These are phyloP conservation scores for Drosophila pallidifrons DNA, from an alignment of 1,140 invertebrate species.

Conservation along the genomic window DNA sequence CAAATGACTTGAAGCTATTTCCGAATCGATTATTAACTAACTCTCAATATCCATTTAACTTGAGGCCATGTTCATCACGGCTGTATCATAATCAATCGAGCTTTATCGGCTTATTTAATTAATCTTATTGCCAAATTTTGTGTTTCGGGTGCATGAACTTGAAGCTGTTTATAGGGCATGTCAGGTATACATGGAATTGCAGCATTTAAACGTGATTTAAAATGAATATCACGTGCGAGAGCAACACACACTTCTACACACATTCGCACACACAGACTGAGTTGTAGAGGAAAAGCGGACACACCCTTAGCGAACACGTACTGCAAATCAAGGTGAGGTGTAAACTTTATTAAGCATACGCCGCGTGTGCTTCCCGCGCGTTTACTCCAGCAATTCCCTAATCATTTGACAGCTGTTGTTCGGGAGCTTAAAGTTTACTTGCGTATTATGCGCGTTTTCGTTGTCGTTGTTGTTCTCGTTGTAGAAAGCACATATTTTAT, in stretches of 20 bases:
- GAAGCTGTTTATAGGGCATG: constrained; percentile 10
- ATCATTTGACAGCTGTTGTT: constrained; percentile 73
- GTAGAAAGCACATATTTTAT: constrained; percentile 60
- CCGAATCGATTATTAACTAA: neutral
- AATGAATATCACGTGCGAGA: constrained; percentile 64
- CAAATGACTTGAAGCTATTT: neutral
- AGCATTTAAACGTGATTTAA: constrained; percentile 40
- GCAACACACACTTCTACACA: constrained; percentile 15
- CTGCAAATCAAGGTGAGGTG: constrained; percentile 66
- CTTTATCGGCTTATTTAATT: constrained; percentile 8
- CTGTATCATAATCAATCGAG: neutral
- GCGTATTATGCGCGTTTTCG: constrained; percentile 30
- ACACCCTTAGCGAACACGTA: constrained; percentile 33
- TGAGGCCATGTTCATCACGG: neutral
- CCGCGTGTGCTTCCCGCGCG: constrained; percentile 25
- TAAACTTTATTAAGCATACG: constrained; percentile 73
- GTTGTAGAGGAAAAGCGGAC: neutral
- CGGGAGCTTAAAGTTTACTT: constrained; percentile 66
- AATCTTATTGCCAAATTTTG: constrained; percentile 1
- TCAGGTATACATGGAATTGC: constrained; percentile 4
- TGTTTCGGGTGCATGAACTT: neutral
- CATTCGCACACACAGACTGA: neutral
- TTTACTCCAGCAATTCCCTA: constrained; percentile 46
- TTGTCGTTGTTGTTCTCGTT: constrained; percentile 4
- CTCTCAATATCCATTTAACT: neutral